A percentile compares a stretch with the other conserved stretches of the same genome.
Evolutionary conservation across 2,113 vertebrate species (phyloP).

Genomic region (Pelecanus crispus): DNA sequence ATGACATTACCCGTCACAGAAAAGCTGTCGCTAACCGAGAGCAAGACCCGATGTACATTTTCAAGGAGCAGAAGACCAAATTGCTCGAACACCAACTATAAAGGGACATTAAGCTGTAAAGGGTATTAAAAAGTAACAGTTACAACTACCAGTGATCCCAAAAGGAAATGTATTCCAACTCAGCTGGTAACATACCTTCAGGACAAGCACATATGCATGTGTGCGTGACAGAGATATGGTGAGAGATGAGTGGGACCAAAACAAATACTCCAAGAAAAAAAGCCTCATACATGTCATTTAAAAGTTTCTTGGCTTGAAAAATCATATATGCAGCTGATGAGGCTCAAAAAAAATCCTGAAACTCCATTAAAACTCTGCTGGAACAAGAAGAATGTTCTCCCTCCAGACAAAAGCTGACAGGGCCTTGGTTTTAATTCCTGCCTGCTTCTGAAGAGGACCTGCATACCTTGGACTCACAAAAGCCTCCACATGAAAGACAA

Average conservation of each 20-base stretch:
- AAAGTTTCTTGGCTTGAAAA: background rate
- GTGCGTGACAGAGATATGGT: accelerated
- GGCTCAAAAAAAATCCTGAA: background rate
- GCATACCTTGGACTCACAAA: background rate
- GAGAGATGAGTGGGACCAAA: background rate
- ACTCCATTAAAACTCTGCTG: background rate
- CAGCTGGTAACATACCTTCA: background rate
- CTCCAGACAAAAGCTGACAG: background rate
- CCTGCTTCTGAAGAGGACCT: background rate
- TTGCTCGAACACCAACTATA: background rate
- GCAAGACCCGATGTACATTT: background rate
- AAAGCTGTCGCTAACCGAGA: background rate
- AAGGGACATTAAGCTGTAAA: background rate
- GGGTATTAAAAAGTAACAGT: background rate
- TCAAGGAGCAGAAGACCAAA: background rate
- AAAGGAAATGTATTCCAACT: background rate
- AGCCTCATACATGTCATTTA: background rate
- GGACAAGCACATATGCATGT: accelerated
- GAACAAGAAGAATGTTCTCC: background rate
- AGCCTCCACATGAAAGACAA: background rate
- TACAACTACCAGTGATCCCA: background rate
- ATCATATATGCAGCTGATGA: background rate
- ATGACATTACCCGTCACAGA: background rate
- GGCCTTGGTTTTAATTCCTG: background rate
- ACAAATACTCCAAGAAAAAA: background rate